phyloP scores from a whole-genome alignment of 2,113 vertebrate species.

The Sceloporus undulatus region DNA sequence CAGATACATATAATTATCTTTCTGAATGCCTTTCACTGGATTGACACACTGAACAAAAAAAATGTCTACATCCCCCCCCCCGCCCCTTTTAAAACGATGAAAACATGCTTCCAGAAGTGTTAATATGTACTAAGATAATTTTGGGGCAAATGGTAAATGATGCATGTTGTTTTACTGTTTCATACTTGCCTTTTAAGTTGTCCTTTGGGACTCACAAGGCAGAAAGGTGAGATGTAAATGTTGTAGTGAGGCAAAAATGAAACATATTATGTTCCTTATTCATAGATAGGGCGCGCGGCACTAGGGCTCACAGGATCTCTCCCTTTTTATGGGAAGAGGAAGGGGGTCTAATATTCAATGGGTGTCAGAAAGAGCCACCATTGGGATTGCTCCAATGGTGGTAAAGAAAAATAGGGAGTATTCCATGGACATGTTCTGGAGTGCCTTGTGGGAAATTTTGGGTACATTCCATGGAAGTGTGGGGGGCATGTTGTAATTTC shows the following conservation, averaged over 20 bases:
- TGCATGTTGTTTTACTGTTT: background rate
- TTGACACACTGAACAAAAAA: too few relatives aligned
- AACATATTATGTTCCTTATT: background rate
- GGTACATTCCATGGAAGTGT: background rate
- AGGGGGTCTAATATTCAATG: background rate
- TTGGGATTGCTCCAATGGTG: background rate
- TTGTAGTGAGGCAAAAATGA: background rate
- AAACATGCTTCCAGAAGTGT: background rate
- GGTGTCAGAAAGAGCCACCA: background rate
- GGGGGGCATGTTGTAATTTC: background rate
- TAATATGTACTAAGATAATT: background rate
- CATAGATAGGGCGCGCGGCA: too few relatives aligned
- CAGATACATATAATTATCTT: background rate
- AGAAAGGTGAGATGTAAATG: background rate
- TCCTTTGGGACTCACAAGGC: background rate
- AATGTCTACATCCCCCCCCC: too few relatives aligned
- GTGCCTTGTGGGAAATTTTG: too few relatives aligned
- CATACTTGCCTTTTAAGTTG: background rate
- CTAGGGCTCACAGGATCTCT: background rate
- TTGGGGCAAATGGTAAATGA: background rate
- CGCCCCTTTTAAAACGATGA: too few relatives aligned
- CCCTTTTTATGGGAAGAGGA: background rate
- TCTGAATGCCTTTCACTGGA: background rate
- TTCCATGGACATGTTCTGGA: background rate
- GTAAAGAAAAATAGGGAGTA: background rate